A percentile compares a stretch with the other conserved stretches of the same genome.
Conservation (phyloP, 2,113 vertebrate species). For the Hystrix cristata region DNA sequence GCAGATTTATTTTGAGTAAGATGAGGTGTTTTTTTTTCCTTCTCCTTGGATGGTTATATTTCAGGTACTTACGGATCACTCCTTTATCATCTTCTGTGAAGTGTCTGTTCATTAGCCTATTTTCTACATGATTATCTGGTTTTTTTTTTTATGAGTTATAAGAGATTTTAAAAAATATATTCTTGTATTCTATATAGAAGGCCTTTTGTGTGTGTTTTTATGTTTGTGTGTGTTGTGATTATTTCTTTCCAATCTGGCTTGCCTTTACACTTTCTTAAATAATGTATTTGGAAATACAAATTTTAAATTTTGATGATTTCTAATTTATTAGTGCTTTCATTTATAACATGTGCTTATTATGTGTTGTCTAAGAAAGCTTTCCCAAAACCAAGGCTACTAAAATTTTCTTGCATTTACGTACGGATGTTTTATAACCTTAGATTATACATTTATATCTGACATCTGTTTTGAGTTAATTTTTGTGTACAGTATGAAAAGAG, state of each 20-base stretch:
- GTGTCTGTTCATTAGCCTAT: background rate
- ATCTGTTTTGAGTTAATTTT: background rate
- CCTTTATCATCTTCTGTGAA: conserved; percentile 1
- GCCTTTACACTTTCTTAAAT: background rate
- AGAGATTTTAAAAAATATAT: background rate
- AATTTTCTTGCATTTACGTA: background rate
- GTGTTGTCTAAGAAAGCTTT: background rate
- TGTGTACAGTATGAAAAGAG: background rate
- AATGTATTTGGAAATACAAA: background rate
- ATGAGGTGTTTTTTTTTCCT: background rate
- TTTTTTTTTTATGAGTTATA: background rate
- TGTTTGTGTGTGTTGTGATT: background rate
- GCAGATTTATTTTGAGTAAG: conserved; percentile 1
- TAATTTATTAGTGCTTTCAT: background rate
- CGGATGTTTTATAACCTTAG: background rate
- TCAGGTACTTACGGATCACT: background rate
- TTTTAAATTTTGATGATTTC: background rate
- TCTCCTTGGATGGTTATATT: background rate
- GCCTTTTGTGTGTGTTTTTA: background rate
- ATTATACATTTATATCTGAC: conserved; percentile 24
- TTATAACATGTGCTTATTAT: conserved; percentile 9
- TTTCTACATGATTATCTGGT: background rate
- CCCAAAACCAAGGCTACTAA: background rate
- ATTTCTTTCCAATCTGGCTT: background rate
- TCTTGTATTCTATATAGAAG: background rate